Percentiles rank a stretch among this genome's conserved stretches.
Conservation (phyloP, 1,140 invertebrate species). For the Globodera ellingtonae region DNA sequence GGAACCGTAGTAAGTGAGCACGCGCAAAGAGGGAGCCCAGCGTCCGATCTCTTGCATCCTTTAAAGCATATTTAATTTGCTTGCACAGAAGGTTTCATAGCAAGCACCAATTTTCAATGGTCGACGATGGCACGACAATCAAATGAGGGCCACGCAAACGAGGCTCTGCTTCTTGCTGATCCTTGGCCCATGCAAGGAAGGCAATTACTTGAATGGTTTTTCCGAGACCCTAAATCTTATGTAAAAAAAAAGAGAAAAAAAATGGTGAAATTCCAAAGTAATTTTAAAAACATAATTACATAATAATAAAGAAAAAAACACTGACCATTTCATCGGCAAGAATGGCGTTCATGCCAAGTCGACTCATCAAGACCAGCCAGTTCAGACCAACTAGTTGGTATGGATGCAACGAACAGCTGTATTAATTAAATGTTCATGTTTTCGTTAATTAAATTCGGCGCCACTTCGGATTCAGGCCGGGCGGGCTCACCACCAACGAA, state of each 20-base stretch:
- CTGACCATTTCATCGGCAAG: conserved; percentile 82
- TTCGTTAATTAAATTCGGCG: conserved; percentile 12
- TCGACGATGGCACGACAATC: conserved; percentile 60
- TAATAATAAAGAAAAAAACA: conserved; percentile 1
- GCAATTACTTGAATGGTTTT: conserved; percentile 62
- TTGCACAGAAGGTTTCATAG: not conserved
- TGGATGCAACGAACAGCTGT: conserved; percentile 71
- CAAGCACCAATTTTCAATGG: conserved; percentile 55
- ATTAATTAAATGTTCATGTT: conserved; percentile 28
- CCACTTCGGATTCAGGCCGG: conserved; percentile 26
- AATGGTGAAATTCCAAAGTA: too few species aligned
- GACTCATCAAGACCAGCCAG: conserved; percentile 86
- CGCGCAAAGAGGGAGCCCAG: conserved; percentile 56
- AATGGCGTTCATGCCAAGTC: conserved; percentile 87
- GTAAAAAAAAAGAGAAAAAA: conserved; percentile 14
- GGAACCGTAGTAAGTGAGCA: conserved; percentile 52
- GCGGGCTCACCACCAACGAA: not conserved
- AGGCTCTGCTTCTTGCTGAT: conserved; percentile 19
- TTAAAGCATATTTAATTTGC: not conserved
- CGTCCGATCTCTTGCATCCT: conserved; percentile 48
- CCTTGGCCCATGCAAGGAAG: conserved; percentile 54
- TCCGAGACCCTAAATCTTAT: conserved; percentile 45
- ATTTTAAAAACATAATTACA: conserved; percentile 1
- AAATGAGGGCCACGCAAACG: conserved; percentile 50
- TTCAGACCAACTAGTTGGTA: conserved; percentile 92